Evolutionary conservation across 2,797 vertebrate species (phyloP).

Genomic region (Chelidonichthys spinosus): DNA sequence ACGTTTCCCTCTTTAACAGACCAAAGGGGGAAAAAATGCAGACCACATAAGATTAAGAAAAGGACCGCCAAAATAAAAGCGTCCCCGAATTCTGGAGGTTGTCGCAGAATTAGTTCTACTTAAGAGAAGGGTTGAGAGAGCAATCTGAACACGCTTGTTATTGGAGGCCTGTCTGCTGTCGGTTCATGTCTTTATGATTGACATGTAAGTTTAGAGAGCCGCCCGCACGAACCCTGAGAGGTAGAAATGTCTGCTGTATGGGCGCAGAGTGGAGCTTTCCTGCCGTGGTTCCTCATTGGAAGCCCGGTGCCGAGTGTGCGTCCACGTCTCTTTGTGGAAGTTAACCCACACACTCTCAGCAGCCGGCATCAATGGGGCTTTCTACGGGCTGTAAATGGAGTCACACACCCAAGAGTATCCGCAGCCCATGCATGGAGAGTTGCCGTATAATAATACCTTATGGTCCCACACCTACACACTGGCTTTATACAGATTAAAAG

Average conservation of each 20-base stretch:
- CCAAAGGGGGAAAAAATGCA: neutral
- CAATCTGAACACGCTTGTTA: constrained; percentile 69
- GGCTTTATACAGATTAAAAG: constrained; percentile 58
- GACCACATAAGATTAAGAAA: constrained; percentile 12
- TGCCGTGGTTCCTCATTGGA: constrained; percentile 53
- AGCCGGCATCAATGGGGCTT: constrained; percentile 58
- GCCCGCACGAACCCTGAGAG: constrained; percentile 65
- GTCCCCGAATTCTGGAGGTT: constrained; percentile 31
- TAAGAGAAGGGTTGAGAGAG: constrained; percentile 48
- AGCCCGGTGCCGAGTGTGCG: constrained; percentile 49
- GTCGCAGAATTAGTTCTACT: constrained; percentile 53
- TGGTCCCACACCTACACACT: constrained; percentile 42
- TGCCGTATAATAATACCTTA: constrained; percentile 37
- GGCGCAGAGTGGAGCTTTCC: constrained; percentile 66
- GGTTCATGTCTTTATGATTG: constrained; percentile 74
- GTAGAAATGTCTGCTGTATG: constrained; percentile 59
- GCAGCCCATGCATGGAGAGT: constrained; percentile 34
- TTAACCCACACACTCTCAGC: constrained; percentile 57
- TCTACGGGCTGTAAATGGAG: constrained; percentile 54
- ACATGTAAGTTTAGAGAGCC: constrained; percentile 74
- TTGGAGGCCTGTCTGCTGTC: constrained; percentile 61
- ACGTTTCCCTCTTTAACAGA: constrained; percentile 3
- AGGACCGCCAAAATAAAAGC: constrained; percentile 35
- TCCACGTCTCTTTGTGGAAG: constrained; percentile 63
- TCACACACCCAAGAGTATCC: constrained; percentile 51